Conservation (phyloP, 2,888 invertebrate genomes). For the Pteria penguin region DNA sequence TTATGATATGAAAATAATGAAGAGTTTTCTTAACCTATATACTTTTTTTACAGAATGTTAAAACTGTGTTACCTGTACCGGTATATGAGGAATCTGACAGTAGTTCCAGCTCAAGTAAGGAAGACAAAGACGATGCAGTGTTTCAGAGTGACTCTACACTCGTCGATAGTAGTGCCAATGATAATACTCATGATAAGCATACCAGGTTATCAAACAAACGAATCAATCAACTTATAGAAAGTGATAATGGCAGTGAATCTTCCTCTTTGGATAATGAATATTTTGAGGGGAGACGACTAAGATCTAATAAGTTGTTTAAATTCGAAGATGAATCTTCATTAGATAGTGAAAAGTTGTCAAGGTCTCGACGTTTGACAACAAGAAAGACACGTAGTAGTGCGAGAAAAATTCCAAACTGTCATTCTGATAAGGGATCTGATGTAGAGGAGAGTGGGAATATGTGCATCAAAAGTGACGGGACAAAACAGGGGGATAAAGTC, state of each 20-base stretch:
- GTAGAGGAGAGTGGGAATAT: not conserved
- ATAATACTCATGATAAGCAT: slow-evolving; percentile 20
- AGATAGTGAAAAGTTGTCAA: slow-evolving; percentile 3
- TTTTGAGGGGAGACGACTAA: slow-evolving; percentile 1
- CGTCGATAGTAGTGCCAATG: slow-evolving; percentile 35
- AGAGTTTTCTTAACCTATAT: too few species aligned
- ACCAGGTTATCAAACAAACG: slow-evolving; percentile 10
- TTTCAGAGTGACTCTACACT: slow-evolving; percentile 28
- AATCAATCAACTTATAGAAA: slow-evolving; percentile 20
- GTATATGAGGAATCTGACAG: slow-evolving; percentile 32
- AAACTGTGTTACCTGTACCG: slow-evolving; percentile 57
- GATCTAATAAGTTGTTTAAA: slow-evolving; percentile 6
- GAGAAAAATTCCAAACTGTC: not conserved
- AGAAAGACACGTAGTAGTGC: not conserved
- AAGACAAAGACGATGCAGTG: slow-evolving; percentile 35
- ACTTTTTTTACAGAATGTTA: slow-evolving; percentile 59
- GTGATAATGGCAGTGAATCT: slow-evolving; percentile 25
- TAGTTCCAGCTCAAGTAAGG: slow-evolving; percentile 30
- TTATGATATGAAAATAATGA: too few species aligned
- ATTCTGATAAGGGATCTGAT: not conserved
- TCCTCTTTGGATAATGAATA: slow-evolving; percentile 20
- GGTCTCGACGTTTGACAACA: not conserved
- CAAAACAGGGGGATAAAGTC: not conserved
- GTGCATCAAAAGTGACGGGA: not conserved
- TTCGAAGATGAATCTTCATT: slow-evolving; percentile 6